Conservation (phyloP, 1,140 invertebrate species). For the Drosophila nasuta region DNA sequence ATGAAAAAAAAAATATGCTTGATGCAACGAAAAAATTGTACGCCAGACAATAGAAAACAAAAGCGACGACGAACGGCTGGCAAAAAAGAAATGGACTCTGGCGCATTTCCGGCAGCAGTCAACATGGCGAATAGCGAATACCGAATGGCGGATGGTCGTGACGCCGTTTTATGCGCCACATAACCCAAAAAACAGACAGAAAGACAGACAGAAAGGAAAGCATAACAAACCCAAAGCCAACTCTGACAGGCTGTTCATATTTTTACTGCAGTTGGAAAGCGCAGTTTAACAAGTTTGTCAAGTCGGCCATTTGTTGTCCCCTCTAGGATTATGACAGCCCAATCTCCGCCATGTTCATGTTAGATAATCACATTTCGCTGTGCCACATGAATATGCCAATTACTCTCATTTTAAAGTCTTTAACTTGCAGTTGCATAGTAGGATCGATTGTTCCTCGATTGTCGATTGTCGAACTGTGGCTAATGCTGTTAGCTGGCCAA, state of each 20-base stretch:
- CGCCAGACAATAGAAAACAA: constrained; percentile 61
- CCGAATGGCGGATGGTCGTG: constrained; percentile 62
- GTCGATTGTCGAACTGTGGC: neutral
- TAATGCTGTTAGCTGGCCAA: neutral
- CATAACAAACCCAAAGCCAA: neutral
- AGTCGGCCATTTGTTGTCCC: constrained; percentile 12
- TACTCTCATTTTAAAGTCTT: neutral
- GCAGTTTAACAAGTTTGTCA: constrained; percentile 18
- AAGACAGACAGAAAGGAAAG: neutral
- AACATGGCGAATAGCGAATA: constrained; percentile 66
- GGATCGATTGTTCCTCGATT: neutral
- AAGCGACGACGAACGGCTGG: constrained; percentile 49
- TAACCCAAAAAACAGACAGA: too few species aligned
- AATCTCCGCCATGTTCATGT: neutral
- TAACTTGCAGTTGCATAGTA: neutral
- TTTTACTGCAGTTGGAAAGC: constrained; percentile 38
- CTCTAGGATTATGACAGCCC: constrained; percentile 7
- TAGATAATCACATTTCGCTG: neutral
- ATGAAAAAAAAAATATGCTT: constrained; percentile 66
- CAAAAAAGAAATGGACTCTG: constrained; percentile 69
- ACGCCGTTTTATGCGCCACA: constrained; percentile 65
- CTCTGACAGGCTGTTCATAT: constrained; percentile 53
- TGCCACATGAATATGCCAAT: neutral
- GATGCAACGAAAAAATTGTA: constrained; percentile 50
- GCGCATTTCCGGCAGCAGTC: constrained; percentile 78